A percentile compares a stretch with the other conserved stretches of the same genome.
Evolutionary conservation across 2,797 vertebrate species (phyloP).

Genomic region (Gallinago solitaria): DNA sequence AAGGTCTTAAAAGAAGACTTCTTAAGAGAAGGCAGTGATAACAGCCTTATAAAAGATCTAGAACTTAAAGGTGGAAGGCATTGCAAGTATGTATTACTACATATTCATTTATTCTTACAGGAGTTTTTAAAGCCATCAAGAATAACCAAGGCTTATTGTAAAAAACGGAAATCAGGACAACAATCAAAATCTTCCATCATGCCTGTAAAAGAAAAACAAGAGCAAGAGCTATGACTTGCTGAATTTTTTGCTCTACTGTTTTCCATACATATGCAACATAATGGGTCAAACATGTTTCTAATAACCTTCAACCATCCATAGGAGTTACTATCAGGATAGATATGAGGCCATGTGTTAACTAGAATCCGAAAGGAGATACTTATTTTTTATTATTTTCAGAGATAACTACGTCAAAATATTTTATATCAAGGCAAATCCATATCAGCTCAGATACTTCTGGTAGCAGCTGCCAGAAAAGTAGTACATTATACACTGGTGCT

Average conservation of each 20-base stretch:
- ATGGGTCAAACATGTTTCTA: background rate
- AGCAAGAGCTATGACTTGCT: background rate
- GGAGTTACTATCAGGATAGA: background rate
- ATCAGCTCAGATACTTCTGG: background rate
- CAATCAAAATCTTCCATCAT: background rate
- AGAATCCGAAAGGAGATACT: background rate
- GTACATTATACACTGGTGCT: background rate
- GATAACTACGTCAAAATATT: constrained; percentile 15
- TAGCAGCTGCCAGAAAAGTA: background rate
- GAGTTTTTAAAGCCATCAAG: background rate
- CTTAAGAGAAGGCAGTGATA: background rate
- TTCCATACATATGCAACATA: background rate
- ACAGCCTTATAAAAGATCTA: background rate
- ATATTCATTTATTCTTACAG: background rate
- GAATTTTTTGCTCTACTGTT: background rate
- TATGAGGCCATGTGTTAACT: background rate
- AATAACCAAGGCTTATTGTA: background rate
- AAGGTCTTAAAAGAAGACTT: background rate
- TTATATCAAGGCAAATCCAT: background rate
- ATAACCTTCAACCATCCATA: background rate
- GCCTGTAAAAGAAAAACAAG: background rate
- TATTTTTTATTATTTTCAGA: constrained; percentile 23
- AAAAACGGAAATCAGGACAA: background rate
- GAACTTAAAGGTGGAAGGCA: background rate
- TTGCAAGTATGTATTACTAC: background rate